Evolutionary conservation across 2,113 vertebrate genomes (phyloP).

Genomic region (Perca fluviatilis): DNA sequence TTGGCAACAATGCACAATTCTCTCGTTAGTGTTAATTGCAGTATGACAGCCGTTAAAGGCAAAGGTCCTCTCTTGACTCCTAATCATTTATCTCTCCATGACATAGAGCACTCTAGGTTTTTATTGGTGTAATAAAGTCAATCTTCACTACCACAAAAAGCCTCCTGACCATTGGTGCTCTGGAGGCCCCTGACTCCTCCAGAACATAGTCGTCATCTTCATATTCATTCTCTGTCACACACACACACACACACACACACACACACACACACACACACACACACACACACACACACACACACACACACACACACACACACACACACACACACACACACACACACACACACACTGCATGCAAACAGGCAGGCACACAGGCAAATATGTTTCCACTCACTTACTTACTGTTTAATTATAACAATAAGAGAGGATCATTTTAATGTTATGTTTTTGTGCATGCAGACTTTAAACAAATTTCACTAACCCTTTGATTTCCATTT

Average conservation of each 20-base stretch:
- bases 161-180: slow-evolving; percentile 72
- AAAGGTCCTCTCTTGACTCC: slow-evolving; percentile 80
- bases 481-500: background rate
- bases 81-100: slow-evolving; percentile 87
- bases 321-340: background rate
- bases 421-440: slow-evolving; percentile 20
- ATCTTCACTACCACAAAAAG: slow-evolving; percentile 82
- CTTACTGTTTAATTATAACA: slow-evolving; percentile 45
- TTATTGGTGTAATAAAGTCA: slow-evolving; percentile 87
- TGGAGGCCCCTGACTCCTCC: slow-evolving; percentile 41
- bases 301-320: background rate
- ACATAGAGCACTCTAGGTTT: slow-evolving; percentile 84
- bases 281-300: background rate
- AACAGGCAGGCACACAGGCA: background rate
- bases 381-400: slow-evolving; percentile 24
- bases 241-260: slow-evolving; percentile 2
- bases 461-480: background rate
- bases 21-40: slow-evolving; percentile 83
- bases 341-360: background rate
- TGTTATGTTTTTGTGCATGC: background rate
- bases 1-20: slow-evolving; percentile 61
- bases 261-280: background rate
- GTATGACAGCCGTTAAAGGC: slow-evolving; percentile 80
- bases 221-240: slow-evolving; percentile 35
- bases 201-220: slow-evolving; percentile 59